phyloP scores from a whole-genome alignment of 2,888 invertebrate species.

The Catocala fraxini region DNA sequence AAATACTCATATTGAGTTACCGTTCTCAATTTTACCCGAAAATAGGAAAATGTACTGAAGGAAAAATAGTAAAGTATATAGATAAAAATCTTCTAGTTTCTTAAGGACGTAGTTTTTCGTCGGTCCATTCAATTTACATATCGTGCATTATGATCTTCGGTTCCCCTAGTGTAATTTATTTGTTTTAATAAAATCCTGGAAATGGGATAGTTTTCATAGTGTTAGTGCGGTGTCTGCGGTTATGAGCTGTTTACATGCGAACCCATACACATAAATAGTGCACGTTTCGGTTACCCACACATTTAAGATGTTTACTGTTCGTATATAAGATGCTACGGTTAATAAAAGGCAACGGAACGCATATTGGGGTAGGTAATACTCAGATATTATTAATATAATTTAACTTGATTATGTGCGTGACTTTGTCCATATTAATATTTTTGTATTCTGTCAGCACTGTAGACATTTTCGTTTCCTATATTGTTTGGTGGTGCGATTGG shows the following conservation, averaged over 20 bases:
- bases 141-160: constrained; percentile 61
- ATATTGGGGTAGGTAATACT: constrained; percentile 17
- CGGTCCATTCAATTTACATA: constrained; percentile 65
- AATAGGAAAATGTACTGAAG: constrained; percentile 37
- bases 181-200: constrained; percentile 75
- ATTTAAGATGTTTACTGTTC: constrained; percentile 33
- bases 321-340: constrained; percentile 18
- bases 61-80: constrained; percentile 45
- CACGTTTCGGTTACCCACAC: constrained; percentile 39
- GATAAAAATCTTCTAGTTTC: constrained; percentile 49
- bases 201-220: constrained; percentile 79
- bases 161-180: constrained; percentile 63
- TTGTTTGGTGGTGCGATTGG: not conserved
- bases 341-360: constrained; percentile 24
- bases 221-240: constrained; percentile 71
- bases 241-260: constrained; percentile 84
- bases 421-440: not conserved
- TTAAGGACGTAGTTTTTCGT: constrained; percentile 50
- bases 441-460: not conserved
- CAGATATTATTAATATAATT: constrained; percentile 16
- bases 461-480: not conserved
- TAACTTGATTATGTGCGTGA: constrained; percentile 16
- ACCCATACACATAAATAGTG: constrained; percentile 54
- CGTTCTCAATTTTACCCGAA: constrained; percentile 38
- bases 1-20: constrained; percentile 39